These are phyloP conservation scores for Drosophila barbarae DNA, from an alignment of 2,888 invertebrate species.

Conservation along the genomic window DNA sequence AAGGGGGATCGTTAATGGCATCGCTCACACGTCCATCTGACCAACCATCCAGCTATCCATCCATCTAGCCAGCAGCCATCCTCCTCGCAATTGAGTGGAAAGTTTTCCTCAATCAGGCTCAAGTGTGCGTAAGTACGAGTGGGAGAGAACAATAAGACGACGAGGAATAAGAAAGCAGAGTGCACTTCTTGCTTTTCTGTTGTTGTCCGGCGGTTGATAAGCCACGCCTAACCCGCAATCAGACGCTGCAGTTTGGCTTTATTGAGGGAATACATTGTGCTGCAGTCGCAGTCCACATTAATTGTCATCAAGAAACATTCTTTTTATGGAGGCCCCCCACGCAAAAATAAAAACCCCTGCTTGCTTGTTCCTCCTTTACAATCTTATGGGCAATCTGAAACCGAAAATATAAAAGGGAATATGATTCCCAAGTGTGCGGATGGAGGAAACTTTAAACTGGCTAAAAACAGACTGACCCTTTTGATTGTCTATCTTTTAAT, in stretches of 20 bases:
- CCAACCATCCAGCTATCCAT: constrained; percentile 4
- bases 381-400: constrained; percentile 16
- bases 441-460: background rate
- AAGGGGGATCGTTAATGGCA: constrained; percentile 48
- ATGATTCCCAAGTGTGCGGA: constrained; percentile 27
- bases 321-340: constrained; percentile 25
- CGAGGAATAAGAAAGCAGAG: constrained; percentile 23
- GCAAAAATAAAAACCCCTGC: constrained; percentile 19
- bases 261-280: constrained; percentile 23
- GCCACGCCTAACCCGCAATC: constrained; percentile 45
- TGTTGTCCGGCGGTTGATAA: constrained; percentile 34
- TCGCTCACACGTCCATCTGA: constrained; percentile 27
- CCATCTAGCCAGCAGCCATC: constrained; percentile 1
- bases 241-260: constrained; percentile 21
- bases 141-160: constrained; percentile 27
- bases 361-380: background rate
- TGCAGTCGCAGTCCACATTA: constrained; percentile 33
- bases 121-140: constrained; percentile 47
- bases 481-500: background rate
- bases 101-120: constrained; percentile 63
- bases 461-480: background rate
- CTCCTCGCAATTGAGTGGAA: constrained; percentile 59
- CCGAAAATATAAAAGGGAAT: constrained; percentile 9
- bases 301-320: constrained; percentile 41
- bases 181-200: constrained; percentile 17